phyloP scores from a whole-genome alignment of 2,888 invertebrate genomes.

The Eilema depressum region DNA sequence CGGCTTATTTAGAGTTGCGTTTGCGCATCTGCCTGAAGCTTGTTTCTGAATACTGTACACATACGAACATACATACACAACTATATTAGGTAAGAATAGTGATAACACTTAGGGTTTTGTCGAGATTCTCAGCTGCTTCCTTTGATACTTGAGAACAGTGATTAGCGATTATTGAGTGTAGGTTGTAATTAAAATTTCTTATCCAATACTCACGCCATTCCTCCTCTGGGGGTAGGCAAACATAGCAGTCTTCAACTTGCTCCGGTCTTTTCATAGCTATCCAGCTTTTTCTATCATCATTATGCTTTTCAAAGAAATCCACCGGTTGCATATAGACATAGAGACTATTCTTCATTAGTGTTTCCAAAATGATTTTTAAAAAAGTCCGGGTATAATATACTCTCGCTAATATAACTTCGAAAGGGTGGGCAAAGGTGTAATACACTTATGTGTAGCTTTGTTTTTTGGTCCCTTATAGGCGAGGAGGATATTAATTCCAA shows the following conservation, averaged over 20 bases:
- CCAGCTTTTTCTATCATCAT: neutral
- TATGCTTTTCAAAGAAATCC: neutral
- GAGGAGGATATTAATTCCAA: too few relatives aligned
- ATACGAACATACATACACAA: slow-evolving; percentile 29
- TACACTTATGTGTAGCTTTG: too few relatives aligned
- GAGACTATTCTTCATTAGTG: too few relatives aligned
- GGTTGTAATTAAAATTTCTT: neutral
- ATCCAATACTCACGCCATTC: neutral
- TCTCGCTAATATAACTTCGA: too few relatives aligned
- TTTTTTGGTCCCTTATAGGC: too few relatives aligned
- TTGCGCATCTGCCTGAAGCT: slow-evolving; percentile 47
- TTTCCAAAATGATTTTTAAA: too few relatives aligned
- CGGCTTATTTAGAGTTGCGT: slow-evolving; percentile 58
- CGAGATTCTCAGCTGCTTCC: neutral
- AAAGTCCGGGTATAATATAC: too few relatives aligned
- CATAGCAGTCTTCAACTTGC: neutral
- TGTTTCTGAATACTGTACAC: slow-evolving; percentile 28
- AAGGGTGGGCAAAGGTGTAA: too few relatives aligned
- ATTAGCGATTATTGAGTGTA: neutral
- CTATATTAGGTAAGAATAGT: neutral
- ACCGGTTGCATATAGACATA: neutral
- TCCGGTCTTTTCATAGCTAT: neutral
- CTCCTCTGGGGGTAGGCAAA: neutral
- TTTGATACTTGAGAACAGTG: neutral
- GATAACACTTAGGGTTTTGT: neutral